Evolutionary conservation across 2,888 invertebrate species (phyloP), one percentile per base, ranked within the genome.

Genomic region (Plagiodera versicolora): DNA sequence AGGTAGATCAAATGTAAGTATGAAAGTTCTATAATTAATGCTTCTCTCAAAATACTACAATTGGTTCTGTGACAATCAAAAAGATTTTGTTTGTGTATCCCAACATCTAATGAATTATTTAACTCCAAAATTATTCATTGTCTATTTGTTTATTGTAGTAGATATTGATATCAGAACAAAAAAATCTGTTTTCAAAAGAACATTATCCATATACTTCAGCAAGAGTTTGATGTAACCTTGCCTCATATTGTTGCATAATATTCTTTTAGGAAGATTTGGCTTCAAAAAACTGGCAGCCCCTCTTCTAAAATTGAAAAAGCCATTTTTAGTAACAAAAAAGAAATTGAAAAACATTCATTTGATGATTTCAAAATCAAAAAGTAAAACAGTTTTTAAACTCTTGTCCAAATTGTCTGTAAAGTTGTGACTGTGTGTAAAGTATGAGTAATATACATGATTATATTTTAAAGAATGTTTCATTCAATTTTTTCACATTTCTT

Each of bases 231-330:
- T 24, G 24, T 3, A 24, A 24, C 24, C 3, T 24, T 24, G 3
- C 6, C 6, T 24, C 6, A 6, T 5, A 24, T 24, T 6, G 6
- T 24, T 24, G 28, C 28, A 17, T 35, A 51, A 56, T 45, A 39
- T 39, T 30, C 45, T 75, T 75, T 61, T 60, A 84, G 84, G 83
- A 86, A 85, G 75, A 67, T 76, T 8, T 87, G 87, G 87, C 78
- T 93, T 54, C 82, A 84, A 70, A 82, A 81, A 28, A 87, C 83
- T 4, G 93, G 92, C 45, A 92, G 92, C 76, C 92, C 92, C 0
- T 83, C 84, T 66, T 90, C 91, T 48, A 81, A 81, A 66, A 91
- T 93, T 67, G 89, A 90, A 8, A 89, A 86, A 75, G 86, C 86
- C 0, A 86, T 87, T 64, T 93, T 92, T 77, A 82, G 81, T 16